These are phyloP conservation scores for Pristionchus maxplancki DNA, from an alignment of 2,888 invertebrate species.

Conservation along the genomic window DNA sequence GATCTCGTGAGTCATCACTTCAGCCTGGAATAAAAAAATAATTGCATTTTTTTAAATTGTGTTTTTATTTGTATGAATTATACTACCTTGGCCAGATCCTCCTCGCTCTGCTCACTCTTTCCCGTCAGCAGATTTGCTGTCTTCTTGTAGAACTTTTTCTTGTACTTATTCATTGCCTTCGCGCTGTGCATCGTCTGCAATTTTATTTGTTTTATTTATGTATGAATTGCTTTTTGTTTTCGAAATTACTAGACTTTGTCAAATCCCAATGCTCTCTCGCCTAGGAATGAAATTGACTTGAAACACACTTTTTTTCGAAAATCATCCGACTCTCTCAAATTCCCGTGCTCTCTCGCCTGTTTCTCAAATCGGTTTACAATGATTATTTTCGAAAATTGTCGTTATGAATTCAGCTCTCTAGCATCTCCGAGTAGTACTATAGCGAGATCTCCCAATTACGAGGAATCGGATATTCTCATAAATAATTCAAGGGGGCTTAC, in stretches of 20 bases:
- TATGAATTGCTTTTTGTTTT: background rate
- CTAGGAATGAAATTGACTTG: too few relatives aligned
- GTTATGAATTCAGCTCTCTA: background rate
- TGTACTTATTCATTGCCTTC: conserved; percentile 82
- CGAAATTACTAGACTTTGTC: too few relatives aligned
- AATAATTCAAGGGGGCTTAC: conserved; percentile 53
- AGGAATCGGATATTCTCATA: background rate
- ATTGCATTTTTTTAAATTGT: background rate
- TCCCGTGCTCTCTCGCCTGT: too few relatives aligned
- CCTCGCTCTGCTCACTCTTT: conserved; percentile 78
- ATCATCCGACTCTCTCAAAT: too few relatives aligned
- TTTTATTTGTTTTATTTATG: background rate
- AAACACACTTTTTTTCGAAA: too few relatives aligned
- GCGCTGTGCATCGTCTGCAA: conserved; percentile 61
- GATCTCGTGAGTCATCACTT: conserved; percentile 82
- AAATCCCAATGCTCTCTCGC: too few relatives aligned
- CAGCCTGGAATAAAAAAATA: conserved; percentile 52
- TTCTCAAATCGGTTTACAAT: too few relatives aligned
- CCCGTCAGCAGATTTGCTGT: conserved; percentile 96
- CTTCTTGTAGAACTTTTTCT: conserved; percentile 88
- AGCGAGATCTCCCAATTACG: background rate
- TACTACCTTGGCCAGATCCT: conserved; percentile 82
- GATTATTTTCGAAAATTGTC: background rate
- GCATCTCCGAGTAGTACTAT: background rate
- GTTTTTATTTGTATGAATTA: too few relatives aligned